Conservation (phyloP, 2,888 invertebrate species). For the Philhelius pedissequus region DNA sequence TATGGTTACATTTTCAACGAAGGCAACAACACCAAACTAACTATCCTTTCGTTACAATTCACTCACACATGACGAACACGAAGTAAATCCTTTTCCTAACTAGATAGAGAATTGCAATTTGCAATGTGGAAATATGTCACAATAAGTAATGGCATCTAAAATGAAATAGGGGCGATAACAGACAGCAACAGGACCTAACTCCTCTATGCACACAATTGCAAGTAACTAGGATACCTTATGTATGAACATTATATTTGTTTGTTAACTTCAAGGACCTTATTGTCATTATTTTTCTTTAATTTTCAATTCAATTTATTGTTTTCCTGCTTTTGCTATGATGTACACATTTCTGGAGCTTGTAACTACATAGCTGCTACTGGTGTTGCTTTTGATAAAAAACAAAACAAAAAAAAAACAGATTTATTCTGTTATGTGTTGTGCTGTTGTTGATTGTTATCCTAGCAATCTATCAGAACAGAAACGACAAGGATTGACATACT, state of each 20-base stretch:
- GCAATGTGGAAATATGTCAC: conserved; percentile 48
- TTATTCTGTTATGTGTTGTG: neutral
- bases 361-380: neutral
- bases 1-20: neutral
- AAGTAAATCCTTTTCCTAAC: neutral
- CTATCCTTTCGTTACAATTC: neutral
- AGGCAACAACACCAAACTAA: neutral
- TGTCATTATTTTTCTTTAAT: conserved; percentile 35
- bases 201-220: neutral
- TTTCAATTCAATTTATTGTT: conserved; percentile 28
- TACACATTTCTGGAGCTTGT: neutral
- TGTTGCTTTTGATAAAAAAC: neutral
- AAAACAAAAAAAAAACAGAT: no score
- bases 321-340: neutral
- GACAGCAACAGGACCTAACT: neutral
- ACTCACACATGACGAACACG: neutral
- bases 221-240: neutral
- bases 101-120: neutral
- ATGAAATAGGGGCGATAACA: conserved; percentile 6
- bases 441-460: conserved; percentile 35
- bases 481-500: conserved; percentile 48
- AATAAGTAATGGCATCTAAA: conserved; percentile 47
- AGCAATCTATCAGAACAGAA: conserved; percentile 42
- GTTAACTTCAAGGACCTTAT: conserved; percentile 34
- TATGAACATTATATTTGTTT: neutral